phyloP scores from a whole-genome alignment of 2,888 invertebrate species.

The Diabrotica balteata region DNA sequence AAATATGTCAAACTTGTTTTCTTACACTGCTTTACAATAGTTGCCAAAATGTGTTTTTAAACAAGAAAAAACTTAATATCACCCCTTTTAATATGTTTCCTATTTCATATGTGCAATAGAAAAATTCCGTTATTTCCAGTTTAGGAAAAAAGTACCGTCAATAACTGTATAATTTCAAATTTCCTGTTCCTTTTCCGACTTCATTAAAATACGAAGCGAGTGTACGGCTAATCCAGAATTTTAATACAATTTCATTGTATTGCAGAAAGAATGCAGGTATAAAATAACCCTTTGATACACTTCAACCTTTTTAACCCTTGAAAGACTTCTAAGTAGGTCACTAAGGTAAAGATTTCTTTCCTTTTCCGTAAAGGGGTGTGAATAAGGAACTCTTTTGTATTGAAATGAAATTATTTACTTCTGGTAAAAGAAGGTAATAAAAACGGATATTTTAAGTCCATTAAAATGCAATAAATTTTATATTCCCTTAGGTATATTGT shows the following conservation, averaged over 20 bases:
- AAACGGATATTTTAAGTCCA: too few relatives aligned
- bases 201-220: conserved; percentile 20
- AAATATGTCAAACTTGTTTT: too few relatives aligned
- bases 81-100: neutral
- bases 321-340: conserved; percentile 4
- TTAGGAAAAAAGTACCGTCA: neutral
- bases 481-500: too few relatives aligned
- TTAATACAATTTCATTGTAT: conserved; percentile 11
- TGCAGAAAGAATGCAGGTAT: neutral
- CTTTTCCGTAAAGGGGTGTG: conserved; percentile 1
- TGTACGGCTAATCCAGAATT: conserved; percentile 15
- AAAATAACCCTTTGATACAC: neutral
- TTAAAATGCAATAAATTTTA: too few relatives aligned
- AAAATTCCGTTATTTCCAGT: conserved; percentile 20
- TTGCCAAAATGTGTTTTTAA: too few relatives aligned
- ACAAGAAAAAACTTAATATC: too few relatives aligned
- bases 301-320: neutral
- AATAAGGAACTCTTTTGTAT: conserved; percentile 5
- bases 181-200: conserved; percentile 25
- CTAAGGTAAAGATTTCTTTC: neutral
- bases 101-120: neutral
- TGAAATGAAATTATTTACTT: conserved; percentile 1
- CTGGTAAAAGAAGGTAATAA: neutral
- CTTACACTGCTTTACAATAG: too few relatives aligned
- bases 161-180: conserved; percentile 17